A percentile compares a stretch with the other conserved stretches of the same genome.
phyloP scores from a whole-genome alignment of 2,888 invertebrate species.

The Miltochrista miniata region DNA sequence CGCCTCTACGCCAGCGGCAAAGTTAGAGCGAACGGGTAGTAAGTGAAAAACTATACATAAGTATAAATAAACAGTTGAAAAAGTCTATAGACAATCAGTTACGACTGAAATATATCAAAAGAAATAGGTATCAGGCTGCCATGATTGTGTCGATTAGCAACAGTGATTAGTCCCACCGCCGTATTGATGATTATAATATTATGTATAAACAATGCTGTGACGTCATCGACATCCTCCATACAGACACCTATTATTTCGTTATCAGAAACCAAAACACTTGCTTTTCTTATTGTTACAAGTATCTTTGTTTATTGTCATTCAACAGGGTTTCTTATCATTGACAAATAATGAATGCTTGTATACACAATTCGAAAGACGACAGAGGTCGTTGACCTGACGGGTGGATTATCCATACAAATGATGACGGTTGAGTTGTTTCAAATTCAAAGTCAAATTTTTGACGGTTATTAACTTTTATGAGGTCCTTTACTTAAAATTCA shows the following conservation, averaged over 20 bases:
- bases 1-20: no score
- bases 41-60: no score
- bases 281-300: constrained; percentile 33
- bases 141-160: not conserved
- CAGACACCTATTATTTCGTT: constrained; percentile 11
- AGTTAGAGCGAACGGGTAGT: no score
- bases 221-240: constrained; percentile 4
- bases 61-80: no score
- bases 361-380: constrained; percentile 34
- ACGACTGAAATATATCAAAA: no score
- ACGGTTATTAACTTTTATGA: not conserved
- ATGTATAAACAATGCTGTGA: constrained; percentile 2
- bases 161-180: not conserved
- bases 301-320: constrained; percentile 40
- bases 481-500: no score
- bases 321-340: constrained; percentile 32
- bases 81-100: no score
- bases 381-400: constrained; percentile 27
- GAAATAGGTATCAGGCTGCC: no score
- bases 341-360: constrained; percentile 37
- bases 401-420: constrained; percentile 26
- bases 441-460: not conserved
- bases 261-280: constrained; percentile 28
- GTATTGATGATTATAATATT: not conserved
- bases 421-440: not conserved